Percentiles rank a stretch among this genome's conserved stretches.
Conservation (phyloP, 2,888 invertebrate species). For the Sminthurides aquaticus region DNA sequence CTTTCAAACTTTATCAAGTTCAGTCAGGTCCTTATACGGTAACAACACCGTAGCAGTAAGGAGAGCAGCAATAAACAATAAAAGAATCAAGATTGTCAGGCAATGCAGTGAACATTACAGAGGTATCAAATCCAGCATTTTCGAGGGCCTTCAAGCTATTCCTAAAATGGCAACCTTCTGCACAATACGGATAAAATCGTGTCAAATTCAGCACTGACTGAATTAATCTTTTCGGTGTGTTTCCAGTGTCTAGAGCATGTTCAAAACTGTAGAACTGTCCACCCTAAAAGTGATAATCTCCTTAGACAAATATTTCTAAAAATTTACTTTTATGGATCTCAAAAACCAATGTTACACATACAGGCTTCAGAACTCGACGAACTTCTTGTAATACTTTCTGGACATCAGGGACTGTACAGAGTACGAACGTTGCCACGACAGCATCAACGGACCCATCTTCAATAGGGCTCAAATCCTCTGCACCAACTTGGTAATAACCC, state of each 20-base stretch:
- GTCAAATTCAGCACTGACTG: constrained; percentile 8
- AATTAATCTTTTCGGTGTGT: background rate
- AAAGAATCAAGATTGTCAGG: background rate
- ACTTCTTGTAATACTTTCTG: constrained; percentile 1
- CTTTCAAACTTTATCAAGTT: too few species aligned
- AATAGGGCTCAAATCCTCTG: constrained; percentile 4
- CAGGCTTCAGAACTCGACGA: constrained; percentile 9
- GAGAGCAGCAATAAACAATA: background rate
- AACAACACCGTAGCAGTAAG: background rate
- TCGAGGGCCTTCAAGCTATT: background rate
- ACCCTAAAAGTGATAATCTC: constrained; percentile 2
- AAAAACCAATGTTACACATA: too few species aligned
- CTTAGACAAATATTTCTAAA: too few species aligned
- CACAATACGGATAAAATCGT: background rate
- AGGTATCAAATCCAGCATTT: constrained; percentile 1
- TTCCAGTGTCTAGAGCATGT: background rate
- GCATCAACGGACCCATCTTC: constrained; percentile 9
- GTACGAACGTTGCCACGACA: background rate
- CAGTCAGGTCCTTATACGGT: too few species aligned
- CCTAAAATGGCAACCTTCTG: background rate
- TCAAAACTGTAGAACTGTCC: constrained; percentile 10
- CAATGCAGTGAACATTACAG: background rate
- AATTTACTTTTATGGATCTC: too few species aligned
- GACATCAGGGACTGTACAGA: background rate
- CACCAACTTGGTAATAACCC: background rate